phyloP scores from a whole-genome alignment of 2,888 invertebrate species.

The Boloria selene region DNA sequence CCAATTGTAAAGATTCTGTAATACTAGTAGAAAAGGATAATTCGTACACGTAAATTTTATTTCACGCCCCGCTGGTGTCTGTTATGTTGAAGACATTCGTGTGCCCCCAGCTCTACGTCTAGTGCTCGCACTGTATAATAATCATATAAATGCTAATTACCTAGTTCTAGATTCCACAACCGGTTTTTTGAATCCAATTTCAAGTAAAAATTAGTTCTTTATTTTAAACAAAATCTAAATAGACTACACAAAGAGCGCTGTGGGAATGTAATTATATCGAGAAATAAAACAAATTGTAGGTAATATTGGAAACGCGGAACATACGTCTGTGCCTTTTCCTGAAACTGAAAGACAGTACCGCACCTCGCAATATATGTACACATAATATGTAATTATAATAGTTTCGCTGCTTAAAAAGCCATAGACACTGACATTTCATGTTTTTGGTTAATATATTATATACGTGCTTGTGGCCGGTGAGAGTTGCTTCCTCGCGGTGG shows the following conservation, averaged over 20 bases:
- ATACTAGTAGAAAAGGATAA: too few species aligned
- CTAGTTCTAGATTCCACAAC: conserved; percentile 16
- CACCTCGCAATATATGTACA: neutral
- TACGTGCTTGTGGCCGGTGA: neutral
- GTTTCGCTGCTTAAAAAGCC: neutral
- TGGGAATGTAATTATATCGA: too few species aligned
- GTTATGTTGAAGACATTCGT: neutral
- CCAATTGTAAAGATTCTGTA: too few species aligned
- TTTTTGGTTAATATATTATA: conserved; percentile 19
- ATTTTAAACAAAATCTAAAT: neutral
- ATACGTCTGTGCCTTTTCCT: neutral
- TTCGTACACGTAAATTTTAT: too few species aligned
- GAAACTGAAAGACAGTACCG: neutral
- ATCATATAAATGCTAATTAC: neutral
- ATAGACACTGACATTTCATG: conserved; percentile 20
- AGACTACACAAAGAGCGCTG: too few species aligned
- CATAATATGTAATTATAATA: neutral
- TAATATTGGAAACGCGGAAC: too few species aligned
- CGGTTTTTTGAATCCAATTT: neutral
- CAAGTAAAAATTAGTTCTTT: conserved; percentile 6
- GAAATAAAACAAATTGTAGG: too few species aligned
- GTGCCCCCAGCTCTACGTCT: neutral
- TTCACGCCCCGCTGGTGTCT: too few species aligned
- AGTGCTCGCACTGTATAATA: too few species aligned
- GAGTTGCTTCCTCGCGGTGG: neutral